Evolutionary conservation across 2,113 vertebrate species (phyloP).

Genomic region (Mobula hypostoma): DNA sequence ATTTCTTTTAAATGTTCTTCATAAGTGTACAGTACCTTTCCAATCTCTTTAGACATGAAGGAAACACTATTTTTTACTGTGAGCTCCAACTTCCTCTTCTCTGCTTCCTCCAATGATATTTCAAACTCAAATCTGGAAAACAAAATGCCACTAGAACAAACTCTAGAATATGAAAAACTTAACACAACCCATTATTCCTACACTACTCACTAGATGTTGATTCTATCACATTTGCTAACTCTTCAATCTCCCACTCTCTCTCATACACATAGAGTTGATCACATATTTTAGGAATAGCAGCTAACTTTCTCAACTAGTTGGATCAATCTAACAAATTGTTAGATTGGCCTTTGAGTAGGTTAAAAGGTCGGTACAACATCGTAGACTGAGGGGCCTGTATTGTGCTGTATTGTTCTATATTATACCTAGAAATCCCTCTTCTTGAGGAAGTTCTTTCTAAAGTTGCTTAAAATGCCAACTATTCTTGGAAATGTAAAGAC

Average conservation of each 20-base stretch:
- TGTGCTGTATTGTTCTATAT: too few species aligned
- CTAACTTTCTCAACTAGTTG: not conserved
- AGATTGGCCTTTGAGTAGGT: too few species aligned
- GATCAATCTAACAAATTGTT: too few species aligned
- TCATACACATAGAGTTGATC: not conserved
- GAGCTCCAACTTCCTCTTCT: conserved; percentile 66
- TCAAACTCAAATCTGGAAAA: conserved; percentile 76
- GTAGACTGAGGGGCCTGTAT: too few species aligned
- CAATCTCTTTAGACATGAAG: conserved; percentile 81
- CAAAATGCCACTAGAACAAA: not conserved
- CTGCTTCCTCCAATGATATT: conserved; percentile 69
- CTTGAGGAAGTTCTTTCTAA: not conserved
- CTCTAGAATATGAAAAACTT: not conserved
- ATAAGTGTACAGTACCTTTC: conserved; percentile 60
- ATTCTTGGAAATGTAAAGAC: not conserved
- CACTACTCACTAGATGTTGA: not conserved
- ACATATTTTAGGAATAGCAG: not conserved
- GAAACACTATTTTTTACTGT: conserved; percentile 78
- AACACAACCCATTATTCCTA: too few species aligned
- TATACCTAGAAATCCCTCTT: not conserved
- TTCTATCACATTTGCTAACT: not conserved
- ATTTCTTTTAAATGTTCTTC: conserved; percentile 37
- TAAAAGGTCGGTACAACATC: too few species aligned
- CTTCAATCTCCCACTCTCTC: too few species aligned
- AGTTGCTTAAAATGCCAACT: not conserved